A percentile compares a stretch with the other conserved stretches of the same genome.
Conservation (phyloP, 2,888 invertebrate genomes). For the Galeruca laticollis region DNA sequence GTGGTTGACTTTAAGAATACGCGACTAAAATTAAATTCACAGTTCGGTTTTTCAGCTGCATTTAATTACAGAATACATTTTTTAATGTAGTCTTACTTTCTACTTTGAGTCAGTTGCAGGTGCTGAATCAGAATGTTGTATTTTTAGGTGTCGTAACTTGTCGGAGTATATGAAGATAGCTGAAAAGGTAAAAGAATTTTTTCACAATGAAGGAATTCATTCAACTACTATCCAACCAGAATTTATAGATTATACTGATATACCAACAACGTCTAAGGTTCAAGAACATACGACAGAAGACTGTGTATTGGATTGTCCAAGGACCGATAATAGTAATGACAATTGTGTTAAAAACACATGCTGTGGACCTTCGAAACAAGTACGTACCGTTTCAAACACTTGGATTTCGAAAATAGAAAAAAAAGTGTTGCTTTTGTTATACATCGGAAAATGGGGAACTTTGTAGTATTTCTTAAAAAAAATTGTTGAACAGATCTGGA, state of each 20-base stretch:
- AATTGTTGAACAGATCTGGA: too few relatives aligned
- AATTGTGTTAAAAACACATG: conserved; percentile 90
- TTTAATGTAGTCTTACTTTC: too few relatives aligned
- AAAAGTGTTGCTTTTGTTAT: too few relatives aligned
- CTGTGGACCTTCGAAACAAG: conserved; percentile 86
- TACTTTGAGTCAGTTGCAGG: too few relatives aligned
- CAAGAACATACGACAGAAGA: conserved; percentile 72
- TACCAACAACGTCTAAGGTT: conserved; percentile 60
- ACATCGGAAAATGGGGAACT: too few relatives aligned
- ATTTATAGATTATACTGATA: conserved; percentile 84
- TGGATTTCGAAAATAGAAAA: too few relatives aligned
- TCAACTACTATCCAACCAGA: conserved; percentile 99
- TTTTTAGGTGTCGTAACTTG: conserved; percentile 85
- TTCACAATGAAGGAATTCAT: conserved; percentile 98
- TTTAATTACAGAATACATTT: too few relatives aligned
- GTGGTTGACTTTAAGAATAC: too few relatives aligned
- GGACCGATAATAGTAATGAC: conserved; percentile 71
- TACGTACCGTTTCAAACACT: conserved; percentile 58
- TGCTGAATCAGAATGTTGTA: neutral
- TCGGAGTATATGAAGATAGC: conserved; percentile 98
- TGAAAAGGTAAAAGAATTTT: conserved; percentile 95
- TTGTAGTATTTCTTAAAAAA: too few relatives aligned
- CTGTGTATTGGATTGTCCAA: conserved; percentile 90
- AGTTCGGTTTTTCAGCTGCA: too few relatives aligned
- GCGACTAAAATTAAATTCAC: too few relatives aligned